Evolutionary conservation across 2,888 invertebrate genomes (phyloP).

Genomic region (Euplexia lucipara): DNA sequence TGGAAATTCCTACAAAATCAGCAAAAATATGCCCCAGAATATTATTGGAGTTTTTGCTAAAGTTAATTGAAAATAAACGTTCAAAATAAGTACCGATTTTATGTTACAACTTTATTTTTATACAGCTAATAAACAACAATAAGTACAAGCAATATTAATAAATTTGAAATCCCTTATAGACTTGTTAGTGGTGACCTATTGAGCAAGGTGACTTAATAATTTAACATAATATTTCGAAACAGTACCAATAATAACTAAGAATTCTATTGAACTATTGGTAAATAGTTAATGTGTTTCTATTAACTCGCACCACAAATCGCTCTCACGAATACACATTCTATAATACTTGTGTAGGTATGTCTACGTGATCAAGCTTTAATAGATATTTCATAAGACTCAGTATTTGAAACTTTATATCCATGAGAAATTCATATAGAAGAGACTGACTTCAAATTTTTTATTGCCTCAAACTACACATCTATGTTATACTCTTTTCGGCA

Average conservation of each 20-base stretch:
- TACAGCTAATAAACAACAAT: constrained; percentile 26
- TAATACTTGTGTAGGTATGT: not conserved
- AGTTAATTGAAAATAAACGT: constrained; percentile 75
- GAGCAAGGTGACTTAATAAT: constrained; percentile 16
- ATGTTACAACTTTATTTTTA: constrained; percentile 41
- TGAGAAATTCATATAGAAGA: not conserved
- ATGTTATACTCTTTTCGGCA: too few relatives aligned
- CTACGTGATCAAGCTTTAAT: constrained; percentile 5
- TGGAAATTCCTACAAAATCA: constrained; percentile 76
- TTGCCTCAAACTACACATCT: too few relatives aligned
- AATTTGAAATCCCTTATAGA: constrained; percentile 13
- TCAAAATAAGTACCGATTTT: constrained; percentile 58
- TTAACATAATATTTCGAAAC: constrained; percentile 24
- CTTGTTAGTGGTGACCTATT: constrained; percentile 24
- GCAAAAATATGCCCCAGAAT: constrained; percentile 67
- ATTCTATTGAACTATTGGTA: constrained; percentile 24
- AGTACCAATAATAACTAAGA: constrained; percentile 13
- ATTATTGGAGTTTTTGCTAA: constrained; percentile 61
- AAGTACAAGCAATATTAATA: constrained; percentile 23
- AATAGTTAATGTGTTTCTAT: constrained; percentile 26
- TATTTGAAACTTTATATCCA: constrained; percentile 5
- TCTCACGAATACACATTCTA: constrained; percentile 18
- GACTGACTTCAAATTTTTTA: not conserved
- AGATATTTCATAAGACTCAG: not conserved
- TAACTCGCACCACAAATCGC: not conserved